Conservation (phyloP, 2,113 vertebrate genomes). For the Oncorhynchus mykiss region DNA sequence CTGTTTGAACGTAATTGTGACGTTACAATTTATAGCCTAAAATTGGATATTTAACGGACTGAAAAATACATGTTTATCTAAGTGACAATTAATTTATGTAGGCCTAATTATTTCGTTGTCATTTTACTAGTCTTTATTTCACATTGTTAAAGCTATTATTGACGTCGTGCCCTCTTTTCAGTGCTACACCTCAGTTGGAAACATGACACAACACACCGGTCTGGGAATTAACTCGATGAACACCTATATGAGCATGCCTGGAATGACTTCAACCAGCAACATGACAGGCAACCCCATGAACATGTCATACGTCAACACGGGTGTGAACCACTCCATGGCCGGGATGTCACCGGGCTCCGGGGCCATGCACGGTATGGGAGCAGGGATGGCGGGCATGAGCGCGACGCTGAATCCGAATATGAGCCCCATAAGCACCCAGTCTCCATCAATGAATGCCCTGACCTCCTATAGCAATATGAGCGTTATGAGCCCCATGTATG, state of each 20-base stretch:
- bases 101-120: neutral
- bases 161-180: constrained; percentile 49
- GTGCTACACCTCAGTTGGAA: constrained; percentile 82
- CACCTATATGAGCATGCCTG: constrained; percentile 84
- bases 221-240: constrained; percentile 85
- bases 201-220: constrained; percentile 77
- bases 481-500: constrained; percentile 83
- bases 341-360: constrained; percentile 78
- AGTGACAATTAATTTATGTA: neutral
- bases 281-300: constrained; percentile 81
- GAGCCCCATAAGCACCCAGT: constrained; percentile 81
- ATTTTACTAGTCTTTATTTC: neutral
- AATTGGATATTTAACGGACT: no score
- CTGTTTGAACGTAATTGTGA: no score
- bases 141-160: neutral
- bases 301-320: constrained; percentile 81
- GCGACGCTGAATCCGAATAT: constrained; percentile 79
- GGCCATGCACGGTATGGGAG: constrained; percentile 78
- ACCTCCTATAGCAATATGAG: constrained; percentile 79
- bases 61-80: neutral
- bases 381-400: constrained; percentile 73
- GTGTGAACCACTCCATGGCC: constrained; percentile 80
- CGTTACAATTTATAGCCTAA: no score
- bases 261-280: constrained; percentile 79
- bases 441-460: constrained; percentile 76